Conservation (phyloP, 2,888 invertebrate genomes). For the Epistrophe grossulariae region DNA sequence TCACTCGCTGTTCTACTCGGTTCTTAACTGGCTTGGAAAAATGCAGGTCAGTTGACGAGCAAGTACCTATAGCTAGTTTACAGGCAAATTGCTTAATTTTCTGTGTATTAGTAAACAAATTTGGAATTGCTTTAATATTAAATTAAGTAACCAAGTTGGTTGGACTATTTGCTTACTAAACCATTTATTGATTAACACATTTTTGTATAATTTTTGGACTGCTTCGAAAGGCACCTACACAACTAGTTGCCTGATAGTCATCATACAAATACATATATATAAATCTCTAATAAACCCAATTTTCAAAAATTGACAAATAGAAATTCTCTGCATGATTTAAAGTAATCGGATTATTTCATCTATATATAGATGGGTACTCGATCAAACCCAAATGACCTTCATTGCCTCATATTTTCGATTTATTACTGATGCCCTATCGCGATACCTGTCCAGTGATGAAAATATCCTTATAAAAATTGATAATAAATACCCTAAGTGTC, state of each 20-base stretch:
- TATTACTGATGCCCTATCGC: conserved; percentile 42
- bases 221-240: neutral
- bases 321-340: too few species aligned
- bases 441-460: neutral
- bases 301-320: neutral
- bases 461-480: neutral
- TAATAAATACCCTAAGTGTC: conserved; percentile 9
- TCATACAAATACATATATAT: neutral
- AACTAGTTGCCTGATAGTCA: neutral
- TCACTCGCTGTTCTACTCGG: too few species aligned
- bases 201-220: neutral
- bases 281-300: neutral
- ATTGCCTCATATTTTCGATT: conserved; percentile 30
- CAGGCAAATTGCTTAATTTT: too few species aligned
- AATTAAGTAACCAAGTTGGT: too few species aligned
- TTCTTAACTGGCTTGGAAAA: too few species aligned
- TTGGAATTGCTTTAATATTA: too few species aligned
- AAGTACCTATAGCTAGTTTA: too few species aligned
- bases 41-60: too few species aligned
- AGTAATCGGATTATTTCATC: conserved; percentile 53
- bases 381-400: conserved; percentile 23
- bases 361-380: neutral
- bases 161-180: too few species aligned
- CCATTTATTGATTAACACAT: too few species aligned
- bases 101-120: too few species aligned